Evolutionary conservation across 2,113 vertebrate species (phyloP).

Genomic region (Lates calcarifer): DNA sequence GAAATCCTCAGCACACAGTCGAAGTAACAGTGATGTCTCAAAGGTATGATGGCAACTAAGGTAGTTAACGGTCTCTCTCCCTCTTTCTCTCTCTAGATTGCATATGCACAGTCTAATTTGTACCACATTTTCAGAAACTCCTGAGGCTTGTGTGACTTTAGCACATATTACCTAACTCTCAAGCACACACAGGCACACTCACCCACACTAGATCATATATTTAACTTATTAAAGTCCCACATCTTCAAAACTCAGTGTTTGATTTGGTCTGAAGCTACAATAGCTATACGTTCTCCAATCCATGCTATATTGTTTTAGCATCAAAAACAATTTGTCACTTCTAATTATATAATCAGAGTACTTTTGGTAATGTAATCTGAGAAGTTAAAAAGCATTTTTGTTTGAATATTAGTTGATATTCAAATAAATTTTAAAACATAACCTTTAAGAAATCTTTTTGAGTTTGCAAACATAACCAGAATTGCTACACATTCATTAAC

Average conservation of each 20-base stretch:
- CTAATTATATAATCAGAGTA: too few relatives aligned
- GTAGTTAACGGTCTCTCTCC: slow-evolving; percentile 31
- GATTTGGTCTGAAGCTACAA: not conserved
- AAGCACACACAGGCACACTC: not conserved
- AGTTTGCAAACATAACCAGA: too few relatives aligned
- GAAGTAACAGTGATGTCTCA: slow-evolving; percentile 38
- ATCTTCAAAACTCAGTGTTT: slow-evolving; percentile 2
- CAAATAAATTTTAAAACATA: too few relatives aligned
- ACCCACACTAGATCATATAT: slow-evolving; percentile 38
- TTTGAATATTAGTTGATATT: too few relatives aligned
- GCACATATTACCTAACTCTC: slow-evolving; percentile 8
- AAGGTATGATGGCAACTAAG: slow-evolving; percentile 27
- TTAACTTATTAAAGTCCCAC: slow-evolving; percentile 39
- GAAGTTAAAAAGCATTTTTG: too few relatives aligned
- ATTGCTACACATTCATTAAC: too few relatives aligned
- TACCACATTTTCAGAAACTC: slow-evolving; percentile 53
- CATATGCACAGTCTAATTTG: slow-evolving; percentile 48
- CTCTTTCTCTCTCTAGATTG: slow-evolving; percentile 12
- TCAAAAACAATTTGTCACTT: too few relatives aligned
- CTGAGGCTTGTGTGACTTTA: slow-evolving; percentile 41
- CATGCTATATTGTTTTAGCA: too few relatives aligned
- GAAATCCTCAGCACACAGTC: slow-evolving; percentile 4
- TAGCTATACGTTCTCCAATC: not conserved
- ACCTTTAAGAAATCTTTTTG: too few relatives aligned
- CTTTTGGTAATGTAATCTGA: too few relatives aligned